Base-by-base conservation (phyloP, 2,113 vertebrate species). In the Gavialis gangeticus region DNA sequence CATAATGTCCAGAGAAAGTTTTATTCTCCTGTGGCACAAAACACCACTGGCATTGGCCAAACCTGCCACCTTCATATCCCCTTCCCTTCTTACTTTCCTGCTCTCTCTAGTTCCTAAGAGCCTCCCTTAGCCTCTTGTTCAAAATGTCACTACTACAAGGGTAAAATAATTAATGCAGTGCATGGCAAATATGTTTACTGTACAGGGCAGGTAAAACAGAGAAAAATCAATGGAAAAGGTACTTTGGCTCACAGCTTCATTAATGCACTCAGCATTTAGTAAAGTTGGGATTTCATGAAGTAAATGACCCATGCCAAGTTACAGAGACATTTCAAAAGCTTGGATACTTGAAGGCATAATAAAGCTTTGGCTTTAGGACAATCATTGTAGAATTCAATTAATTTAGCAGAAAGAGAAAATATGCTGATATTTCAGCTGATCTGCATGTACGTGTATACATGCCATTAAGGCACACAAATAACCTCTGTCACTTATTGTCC, bases 41-140 rank as follows among this genome's bases (percentile, higher is more conserved):
- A 96, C 93, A 93, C 95, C 95, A 96, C 87, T 89, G 87, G 95
- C 89, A 89, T 83, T 93, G 92, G 94, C 80, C 75, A 76, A 91
- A 80, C 67, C 71, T 88, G 75, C 79, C 82, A 25, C 83, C 77
- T 82, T 89, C 55, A 69, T n/a, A 78, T 21, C 34, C 73, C 24
- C 6, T 85, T 73, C 79, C 77, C 81, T 86, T 78, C 60, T 87
- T 69, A 89, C 69, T 24, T 71, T 71, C 81, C 37, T 91, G 24
- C 10, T 87, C 27, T 80, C 34, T 87, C 14, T 75, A 46, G 46
- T 46, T 46, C 46, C 8, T 46, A 46, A 46, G 46, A 46, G 46
- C 46, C 46, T 89, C 57, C 82, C 56, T 71, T 46, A 19, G 22
- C 27, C 12, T 89, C 25, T 30, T 34, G 5, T 79, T 85, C 85